These are phyloP conservation scores for Plectus sambesii DNA, from an alignment of 1,140 invertebrate species.

Conservation along the genomic window DNA sequence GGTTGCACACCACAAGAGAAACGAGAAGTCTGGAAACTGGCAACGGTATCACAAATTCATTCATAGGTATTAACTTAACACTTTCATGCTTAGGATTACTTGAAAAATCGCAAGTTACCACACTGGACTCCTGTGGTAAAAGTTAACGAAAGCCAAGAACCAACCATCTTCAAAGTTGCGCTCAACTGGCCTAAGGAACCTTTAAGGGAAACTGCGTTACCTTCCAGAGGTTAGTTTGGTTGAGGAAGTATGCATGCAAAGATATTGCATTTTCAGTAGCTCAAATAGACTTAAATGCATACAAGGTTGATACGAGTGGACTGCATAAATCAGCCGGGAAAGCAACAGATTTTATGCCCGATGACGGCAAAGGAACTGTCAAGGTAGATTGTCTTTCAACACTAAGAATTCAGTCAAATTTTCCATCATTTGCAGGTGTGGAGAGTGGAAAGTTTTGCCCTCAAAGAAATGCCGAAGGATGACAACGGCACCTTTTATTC, in stretches of 20 bases:
- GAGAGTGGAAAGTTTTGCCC: conserved; percentile 33
- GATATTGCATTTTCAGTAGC: no score
- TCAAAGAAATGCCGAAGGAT: conserved; percentile 27
- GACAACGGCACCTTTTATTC: conserved; percentile 39
- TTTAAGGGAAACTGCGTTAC: no score
- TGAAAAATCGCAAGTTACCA: conserved; percentile 3
- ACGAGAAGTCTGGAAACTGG: conserved; percentile 60
- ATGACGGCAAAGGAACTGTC: conserved; percentile 31
- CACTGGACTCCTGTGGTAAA: not conserved
- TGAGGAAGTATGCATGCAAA: no score
- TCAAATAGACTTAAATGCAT: no score
- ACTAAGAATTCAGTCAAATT: conserved; percentile 15
- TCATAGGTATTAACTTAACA: not conserved
- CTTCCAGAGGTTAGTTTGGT: no score
- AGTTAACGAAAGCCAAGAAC: conserved; percentile 13
- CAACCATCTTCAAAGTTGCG: conserved; percentile 9
- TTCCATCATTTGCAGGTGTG: conserved; percentile 26
- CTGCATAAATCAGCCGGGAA: not conserved
- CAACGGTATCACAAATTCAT: conserved; percentile 52
- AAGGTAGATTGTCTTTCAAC: no score
- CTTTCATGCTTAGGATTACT: conserved; percentile 5
- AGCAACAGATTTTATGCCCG: conserved; percentile 21
- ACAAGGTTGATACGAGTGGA: conserved; percentile 1
- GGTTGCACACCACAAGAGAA: conserved; percentile 63
- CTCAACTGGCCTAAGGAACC: conserved; percentile 9